Percentiles rank a stretch among this genome's conserved stretches.
phyloP scores from a whole-genome alignment of 2,797 vertebrate genomes.

The Adrianichthys oophorus region DNA sequence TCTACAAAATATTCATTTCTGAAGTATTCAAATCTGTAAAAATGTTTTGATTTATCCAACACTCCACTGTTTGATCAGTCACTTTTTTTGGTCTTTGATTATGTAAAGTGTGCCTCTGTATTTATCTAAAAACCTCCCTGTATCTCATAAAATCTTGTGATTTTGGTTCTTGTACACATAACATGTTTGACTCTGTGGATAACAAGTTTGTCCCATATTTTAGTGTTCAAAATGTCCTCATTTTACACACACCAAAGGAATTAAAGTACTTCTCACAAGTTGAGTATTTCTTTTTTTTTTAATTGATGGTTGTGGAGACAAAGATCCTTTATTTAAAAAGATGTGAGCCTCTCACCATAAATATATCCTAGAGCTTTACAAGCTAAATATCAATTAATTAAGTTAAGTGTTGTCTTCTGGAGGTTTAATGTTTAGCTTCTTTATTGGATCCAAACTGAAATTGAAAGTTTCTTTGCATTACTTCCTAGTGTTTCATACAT shows the following conservation, averaged over 20 bases:
- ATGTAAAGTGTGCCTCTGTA: constrained; percentile 61
- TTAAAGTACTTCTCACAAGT: constrained; percentile 70
- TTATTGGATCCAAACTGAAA: not conserved
- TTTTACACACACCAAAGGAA: constrained; percentile 80
- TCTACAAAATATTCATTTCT: constrained; percentile 10
- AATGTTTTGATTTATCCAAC: not conserved
- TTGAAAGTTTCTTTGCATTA: not conserved
- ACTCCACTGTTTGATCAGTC: not conserved
- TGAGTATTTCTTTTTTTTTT: constrained; percentile 13
- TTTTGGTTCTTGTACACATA: constrained; percentile 40
- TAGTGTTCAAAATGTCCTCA: constrained; percentile 50
- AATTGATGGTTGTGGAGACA: constrained; percentile 15
- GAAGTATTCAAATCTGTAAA: too few species aligned
- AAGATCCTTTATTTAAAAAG: not conserved
- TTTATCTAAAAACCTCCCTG: constrained; percentile 25
- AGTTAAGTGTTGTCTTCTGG: too few species aligned
- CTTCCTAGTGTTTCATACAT: too few species aligned
- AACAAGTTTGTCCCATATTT: constrained; percentile 18
- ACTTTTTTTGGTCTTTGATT: constrained; percentile 22
- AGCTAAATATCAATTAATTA: too few species aligned
- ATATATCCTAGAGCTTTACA: too few species aligned
- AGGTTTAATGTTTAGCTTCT: too few species aligned
- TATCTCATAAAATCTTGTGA: constrained; percentile 50
- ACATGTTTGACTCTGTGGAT: constrained; percentile 33
- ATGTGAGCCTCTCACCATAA: too few species aligned